Conservation (phyloP, 1,140 invertebrate species). For the Ips typographus region DNA sequence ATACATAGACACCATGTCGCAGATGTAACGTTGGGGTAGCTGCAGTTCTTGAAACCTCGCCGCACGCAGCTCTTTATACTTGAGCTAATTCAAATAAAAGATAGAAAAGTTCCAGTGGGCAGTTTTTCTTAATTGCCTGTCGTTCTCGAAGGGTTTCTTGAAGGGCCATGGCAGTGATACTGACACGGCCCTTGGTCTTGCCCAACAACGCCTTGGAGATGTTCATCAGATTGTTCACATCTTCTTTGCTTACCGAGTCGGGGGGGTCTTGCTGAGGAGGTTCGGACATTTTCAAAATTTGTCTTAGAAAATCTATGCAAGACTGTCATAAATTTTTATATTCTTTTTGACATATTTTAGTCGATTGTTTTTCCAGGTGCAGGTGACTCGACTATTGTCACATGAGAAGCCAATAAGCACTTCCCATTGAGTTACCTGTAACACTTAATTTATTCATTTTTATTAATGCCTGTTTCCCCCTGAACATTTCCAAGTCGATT, state of each 20-base stretch:
- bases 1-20: constrained; percentile 63
- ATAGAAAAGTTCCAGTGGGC: background rate
- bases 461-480: no score
- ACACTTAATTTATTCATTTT: no score
- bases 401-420: no score
- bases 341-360: background rate
- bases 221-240: constrained; percentile 12
- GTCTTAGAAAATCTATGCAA: no score
- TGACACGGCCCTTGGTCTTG: constrained; percentile 11
- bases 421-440: no score
- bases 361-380: background rate
- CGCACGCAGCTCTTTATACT: constrained; percentile 43
- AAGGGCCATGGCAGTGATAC: constrained; percentile 35
- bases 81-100: constrained; percentile 32
- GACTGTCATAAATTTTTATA: no score
- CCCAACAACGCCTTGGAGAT: constrained; percentile 8
- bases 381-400: no score
- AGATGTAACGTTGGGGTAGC: constrained; percentile 61
- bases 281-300: background rate
- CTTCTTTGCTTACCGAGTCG: background rate
- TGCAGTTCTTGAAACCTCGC: constrained; percentile 55
- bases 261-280: background rate
- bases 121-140: constrained; percentile 34
- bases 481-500: no score
- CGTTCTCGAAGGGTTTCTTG: constrained; percentile 39